Conservation (phyloP, 2,113 vertebrate species). For the Synchiropus splendidus region DNA sequence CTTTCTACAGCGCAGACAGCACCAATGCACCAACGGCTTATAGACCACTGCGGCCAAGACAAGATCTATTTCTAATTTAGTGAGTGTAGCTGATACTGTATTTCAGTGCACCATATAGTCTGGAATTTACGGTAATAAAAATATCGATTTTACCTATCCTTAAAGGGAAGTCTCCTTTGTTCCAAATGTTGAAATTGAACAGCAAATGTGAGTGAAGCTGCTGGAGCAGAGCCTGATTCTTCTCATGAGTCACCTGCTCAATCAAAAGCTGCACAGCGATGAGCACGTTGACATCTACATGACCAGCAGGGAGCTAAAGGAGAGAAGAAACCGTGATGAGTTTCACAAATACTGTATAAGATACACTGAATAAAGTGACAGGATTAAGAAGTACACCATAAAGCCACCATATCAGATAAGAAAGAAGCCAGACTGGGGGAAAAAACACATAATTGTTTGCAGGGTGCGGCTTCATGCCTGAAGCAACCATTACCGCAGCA, state of each 20-base stretch:
- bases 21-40: too few relatives aligned
- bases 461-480: conserved; percentile 22
- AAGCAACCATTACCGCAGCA: not conserved
- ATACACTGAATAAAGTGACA: conserved; percentile 1
- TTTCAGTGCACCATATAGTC: too few relatives aligned
- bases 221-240: conserved; percentile 80
- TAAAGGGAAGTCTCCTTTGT: conserved; percentile 90
- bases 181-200: conserved; percentile 96
- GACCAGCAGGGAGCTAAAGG: conserved; percentile 72
- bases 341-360: not conserved
- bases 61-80: too few relatives aligned
- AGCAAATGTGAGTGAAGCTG: conserved; percentile 89
- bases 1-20: too few relatives aligned
- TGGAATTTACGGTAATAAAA: too few relatives aligned
- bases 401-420: conserved; percentile 14
- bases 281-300: conserved; percentile 89
- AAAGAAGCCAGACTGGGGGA: conserved; percentile 1
- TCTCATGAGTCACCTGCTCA: conserved; percentile 86
- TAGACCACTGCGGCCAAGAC: too few relatives aligned
- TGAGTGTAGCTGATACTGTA: too few relatives aligned
- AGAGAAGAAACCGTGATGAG: not conserved
- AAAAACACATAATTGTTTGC: conserved; percentile 7
- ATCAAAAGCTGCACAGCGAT: conserved; percentile 87
- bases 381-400: not conserved
- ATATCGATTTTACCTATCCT: conserved; percentile 88